Percentiles rank a stretch among this genome's conserved stretches.
These are phyloP conservation scores for Dusona sp. DNA, from an alignment of 2,888 invertebrate species.

Conservation along the genomic window DNA sequence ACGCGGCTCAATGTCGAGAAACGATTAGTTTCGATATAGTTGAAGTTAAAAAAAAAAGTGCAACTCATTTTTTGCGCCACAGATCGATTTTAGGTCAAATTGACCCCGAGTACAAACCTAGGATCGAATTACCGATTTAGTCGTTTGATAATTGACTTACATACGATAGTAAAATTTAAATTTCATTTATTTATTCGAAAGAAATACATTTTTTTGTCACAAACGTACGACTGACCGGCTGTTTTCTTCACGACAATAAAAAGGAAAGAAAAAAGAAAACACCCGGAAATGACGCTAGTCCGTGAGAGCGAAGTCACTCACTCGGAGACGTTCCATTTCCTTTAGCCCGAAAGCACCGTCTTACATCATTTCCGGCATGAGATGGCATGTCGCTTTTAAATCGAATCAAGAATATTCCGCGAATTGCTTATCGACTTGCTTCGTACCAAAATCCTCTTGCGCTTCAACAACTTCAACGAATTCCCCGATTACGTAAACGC, in stretches of 20 bases:
- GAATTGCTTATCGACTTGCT: conserved; percentile 76
- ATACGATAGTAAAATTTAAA: background rate
- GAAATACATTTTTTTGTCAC: background rate
- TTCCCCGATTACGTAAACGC: conserved; percentile 58
- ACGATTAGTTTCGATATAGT: too few species aligned
- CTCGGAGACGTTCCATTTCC: conserved; percentile 83
- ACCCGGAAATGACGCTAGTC: conserved; percentile 78
- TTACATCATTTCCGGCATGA: conserved; percentile 85
- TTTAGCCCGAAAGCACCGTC: conserved; percentile 74
- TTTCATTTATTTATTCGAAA: background rate
- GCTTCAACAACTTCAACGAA: conserved; percentile 33
- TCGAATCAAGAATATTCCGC: conserved; percentile 84
- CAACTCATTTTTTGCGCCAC: too few species aligned
- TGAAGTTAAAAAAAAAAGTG: too few species aligned
- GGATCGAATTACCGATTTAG: too few species aligned
- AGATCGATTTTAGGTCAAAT: too few species aligned
- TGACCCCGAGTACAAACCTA: too few species aligned
- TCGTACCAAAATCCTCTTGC: conserved; percentile 16
- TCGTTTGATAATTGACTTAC: background rate
- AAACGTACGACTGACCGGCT: conserved; percentile 34
- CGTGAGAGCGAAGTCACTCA: conserved; percentile 74
- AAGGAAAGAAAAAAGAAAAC: conserved; percentile 67
- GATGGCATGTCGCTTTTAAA: conserved; percentile 85
- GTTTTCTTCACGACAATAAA: conserved; percentile 11
- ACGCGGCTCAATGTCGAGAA: too few species aligned